These are phyloP conservation scores for Leptoclinus maculatus DNA, from an alignment of 2,797 vertebrate species.

Conservation along the genomic window DNA sequence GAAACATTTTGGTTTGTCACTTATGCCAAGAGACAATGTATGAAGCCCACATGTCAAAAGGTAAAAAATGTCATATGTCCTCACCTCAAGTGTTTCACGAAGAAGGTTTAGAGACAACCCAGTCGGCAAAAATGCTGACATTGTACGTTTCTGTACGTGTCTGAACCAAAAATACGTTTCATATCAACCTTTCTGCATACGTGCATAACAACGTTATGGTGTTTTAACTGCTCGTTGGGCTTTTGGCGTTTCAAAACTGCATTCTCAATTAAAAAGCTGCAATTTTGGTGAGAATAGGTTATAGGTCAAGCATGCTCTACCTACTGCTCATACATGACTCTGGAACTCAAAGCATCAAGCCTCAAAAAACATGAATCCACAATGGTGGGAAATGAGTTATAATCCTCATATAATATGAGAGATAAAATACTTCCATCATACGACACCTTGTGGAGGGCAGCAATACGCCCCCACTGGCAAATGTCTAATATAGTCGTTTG, in stretches of 20 bases:
- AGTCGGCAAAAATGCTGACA: no score
- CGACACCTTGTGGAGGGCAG: no score
- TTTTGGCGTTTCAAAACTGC: no score
- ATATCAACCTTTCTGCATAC: not conserved
- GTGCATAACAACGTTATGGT: no score
- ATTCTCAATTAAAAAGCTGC: not conserved
- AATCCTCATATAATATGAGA: no score
- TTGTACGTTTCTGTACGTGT: no score
- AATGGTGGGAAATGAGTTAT: no score
- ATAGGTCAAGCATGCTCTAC: not conserved
- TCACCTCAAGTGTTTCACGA: not conserved
- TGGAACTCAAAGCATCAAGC: not conserved
- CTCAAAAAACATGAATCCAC: not conserved
- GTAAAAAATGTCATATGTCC: not conserved
- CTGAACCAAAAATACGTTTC: not conserved
- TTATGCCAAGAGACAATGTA: not conserved
- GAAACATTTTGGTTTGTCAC: not conserved
- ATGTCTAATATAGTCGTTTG: no score
- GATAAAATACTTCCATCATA: no score
- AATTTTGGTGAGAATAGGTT: not conserved
- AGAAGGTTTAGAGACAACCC: not conserved
- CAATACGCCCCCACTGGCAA: no score
- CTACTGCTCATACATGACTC: not conserved
- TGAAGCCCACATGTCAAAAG: not conserved
- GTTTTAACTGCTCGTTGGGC: no score